Percentiles rank a stretch among this genome's conserved stretches.
Evolutionary conservation across 2,113 vertebrate genomes (phyloP).

Genomic region (Calidris pygmaea): DNA sequence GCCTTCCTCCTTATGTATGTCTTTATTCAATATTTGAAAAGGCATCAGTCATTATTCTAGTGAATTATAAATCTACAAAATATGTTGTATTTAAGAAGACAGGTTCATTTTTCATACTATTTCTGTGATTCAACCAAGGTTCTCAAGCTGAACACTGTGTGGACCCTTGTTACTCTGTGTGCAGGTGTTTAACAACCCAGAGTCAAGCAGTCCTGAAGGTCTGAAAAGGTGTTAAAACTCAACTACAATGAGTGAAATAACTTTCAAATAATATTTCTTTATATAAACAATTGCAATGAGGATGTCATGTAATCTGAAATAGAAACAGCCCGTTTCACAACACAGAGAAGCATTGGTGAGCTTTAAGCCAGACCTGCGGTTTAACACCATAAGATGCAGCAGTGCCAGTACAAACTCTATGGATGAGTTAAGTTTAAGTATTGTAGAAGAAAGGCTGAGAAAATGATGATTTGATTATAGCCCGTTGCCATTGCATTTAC

Average conservation of each 20-base stretch:
- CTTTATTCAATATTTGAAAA: not conserved
- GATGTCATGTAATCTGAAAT: not conserved
- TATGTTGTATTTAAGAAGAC: not conserved
- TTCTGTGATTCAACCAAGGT: not conserved
- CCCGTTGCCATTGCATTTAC: not conserved
- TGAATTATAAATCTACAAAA: not conserved
- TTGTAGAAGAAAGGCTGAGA: not conserved
- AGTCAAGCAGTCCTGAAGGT: not conserved
- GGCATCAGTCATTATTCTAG: not conserved
- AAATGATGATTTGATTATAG: not conserved
- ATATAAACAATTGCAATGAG: not conserved
- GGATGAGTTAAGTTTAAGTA: not conserved
- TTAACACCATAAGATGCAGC: not conserved
- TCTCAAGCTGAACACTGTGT: not conserved
- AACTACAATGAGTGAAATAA: not conserved
- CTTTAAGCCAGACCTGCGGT: not conserved
- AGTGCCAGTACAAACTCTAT: not conserved
- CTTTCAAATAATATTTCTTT: not conserved
- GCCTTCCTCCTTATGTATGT: not conserved
- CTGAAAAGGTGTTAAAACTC: not conserved
- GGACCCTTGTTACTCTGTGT: not conserved
- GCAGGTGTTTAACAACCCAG: not conserved
- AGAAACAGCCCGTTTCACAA: not conserved
- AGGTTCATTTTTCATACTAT: not conserved
- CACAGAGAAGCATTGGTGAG: not conserved